phyloP scores from a whole-genome alignment of 2,888 invertebrate genomes.

The Mesorhabditis belari region DNA sequence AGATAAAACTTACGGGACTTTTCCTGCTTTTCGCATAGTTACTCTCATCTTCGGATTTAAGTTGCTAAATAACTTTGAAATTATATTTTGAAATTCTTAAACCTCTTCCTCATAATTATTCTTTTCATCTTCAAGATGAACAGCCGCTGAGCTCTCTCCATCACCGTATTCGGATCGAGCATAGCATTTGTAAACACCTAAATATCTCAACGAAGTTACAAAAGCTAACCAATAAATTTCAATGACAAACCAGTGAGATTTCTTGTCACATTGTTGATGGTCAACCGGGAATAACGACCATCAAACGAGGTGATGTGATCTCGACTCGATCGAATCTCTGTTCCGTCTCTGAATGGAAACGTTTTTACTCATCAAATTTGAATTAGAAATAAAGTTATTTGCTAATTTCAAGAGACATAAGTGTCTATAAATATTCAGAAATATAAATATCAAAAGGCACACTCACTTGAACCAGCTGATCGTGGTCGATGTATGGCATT shows the following conservation, averaged over 20 bases:
- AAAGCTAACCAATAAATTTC: background rate
- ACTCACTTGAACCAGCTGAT: conserved; percentile 50
- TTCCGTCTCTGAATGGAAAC: conserved; percentile 47
- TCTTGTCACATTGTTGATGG: conserved; percentile 35
- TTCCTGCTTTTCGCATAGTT: background rate
- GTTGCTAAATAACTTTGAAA: background rate
- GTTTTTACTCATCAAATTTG: too few relatives aligned
- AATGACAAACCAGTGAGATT: conserved; percentile 29
- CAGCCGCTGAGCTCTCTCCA: conserved; percentile 45
- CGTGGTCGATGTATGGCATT: conserved; percentile 47
- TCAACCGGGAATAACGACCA: conserved; percentile 40
- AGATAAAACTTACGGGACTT: background rate
- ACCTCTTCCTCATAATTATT: background rate
- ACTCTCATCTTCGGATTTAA: background rate
- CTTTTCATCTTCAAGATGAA: conserved; percentile 20
- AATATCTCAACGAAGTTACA: background rate
- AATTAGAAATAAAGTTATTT: background rate
- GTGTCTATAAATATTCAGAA: background rate
- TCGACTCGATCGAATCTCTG: conserved; percentile 20
- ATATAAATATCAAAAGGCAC: background rate
- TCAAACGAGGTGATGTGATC: conserved; percentile 43
- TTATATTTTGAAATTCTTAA: background rate
- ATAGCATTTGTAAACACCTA: conserved; percentile 43
- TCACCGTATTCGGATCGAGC: conserved; percentile 50
- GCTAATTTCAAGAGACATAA: too few relatives aligned